phyloP scores from a whole-genome alignment of 2,797 vertebrate genomes.

The Thripadectes ignobilis region DNA sequence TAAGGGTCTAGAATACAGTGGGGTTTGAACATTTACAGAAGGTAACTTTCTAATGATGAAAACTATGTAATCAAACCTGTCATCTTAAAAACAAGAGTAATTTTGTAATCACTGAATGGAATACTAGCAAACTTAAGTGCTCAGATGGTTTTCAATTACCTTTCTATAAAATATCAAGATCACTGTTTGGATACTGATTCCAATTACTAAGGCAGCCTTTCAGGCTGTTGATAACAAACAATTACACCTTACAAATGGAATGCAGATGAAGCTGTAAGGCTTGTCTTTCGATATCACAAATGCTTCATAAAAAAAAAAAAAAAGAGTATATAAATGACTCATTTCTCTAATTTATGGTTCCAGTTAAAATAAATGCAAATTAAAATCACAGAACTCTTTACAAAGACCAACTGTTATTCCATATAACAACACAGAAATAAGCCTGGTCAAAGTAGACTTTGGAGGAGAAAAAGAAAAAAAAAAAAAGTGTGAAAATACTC shows the following conservation, averaged over 20 bases:
- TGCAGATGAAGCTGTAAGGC: background rate
- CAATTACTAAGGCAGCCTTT: background rate
- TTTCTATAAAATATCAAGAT: background rate
- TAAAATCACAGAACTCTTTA: background rate
- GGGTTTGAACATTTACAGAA: background rate
- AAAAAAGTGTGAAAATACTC: background rate
- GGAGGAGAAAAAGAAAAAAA: too few relatives aligned
- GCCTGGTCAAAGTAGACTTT: background rate
- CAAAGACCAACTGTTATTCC: conserved; percentile 4
- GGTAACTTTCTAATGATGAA: background rate
- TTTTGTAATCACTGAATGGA: conserved; percentile 26
- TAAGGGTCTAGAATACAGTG: background rate
- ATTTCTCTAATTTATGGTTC: background rate
- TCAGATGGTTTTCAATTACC: conserved; percentile 3
- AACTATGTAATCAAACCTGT: background rate
- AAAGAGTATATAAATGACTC: conserved; percentile 4
- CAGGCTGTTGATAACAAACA: background rate
- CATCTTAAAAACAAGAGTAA: background rate
- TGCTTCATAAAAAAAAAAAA: background rate
- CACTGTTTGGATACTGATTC: background rate
- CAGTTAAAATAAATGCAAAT: conserved; percentile 27
- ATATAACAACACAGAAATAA: background rate
- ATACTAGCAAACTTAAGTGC: background rate
- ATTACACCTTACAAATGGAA: background rate
- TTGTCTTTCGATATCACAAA: background rate